Conservation (phyloP, 2,113 vertebrate genomes). For the Gyps fulvus region DNA sequence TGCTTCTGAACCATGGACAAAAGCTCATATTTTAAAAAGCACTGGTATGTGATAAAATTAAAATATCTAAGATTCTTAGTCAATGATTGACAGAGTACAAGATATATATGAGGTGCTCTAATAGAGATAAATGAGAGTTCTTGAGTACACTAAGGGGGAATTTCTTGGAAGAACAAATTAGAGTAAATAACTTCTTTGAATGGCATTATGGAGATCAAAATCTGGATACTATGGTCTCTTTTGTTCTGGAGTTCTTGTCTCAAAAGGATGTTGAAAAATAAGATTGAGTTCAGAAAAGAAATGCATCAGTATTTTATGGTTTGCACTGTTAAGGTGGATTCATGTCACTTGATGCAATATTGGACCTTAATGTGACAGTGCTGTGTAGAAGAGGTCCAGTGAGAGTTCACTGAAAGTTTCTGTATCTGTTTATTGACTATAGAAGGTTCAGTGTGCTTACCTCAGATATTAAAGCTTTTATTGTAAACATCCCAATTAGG, state of each 20-base stretch:
- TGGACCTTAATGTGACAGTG: not conserved
- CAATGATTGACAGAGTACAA: not conserved
- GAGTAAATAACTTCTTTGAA: not conserved
- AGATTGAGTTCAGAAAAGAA: not conserved
- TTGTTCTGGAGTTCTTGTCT: not conserved
- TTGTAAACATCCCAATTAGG: not conserved
- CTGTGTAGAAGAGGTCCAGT: not conserved
- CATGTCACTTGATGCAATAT: not conserved
- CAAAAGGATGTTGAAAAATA: not conserved
- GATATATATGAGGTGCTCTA: not conserved
- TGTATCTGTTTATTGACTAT: not conserved
- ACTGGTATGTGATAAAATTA: not conserved
- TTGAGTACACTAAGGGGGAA: not conserved
- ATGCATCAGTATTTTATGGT: not conserved
- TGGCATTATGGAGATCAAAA: not conserved
- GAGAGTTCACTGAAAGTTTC: not conserved
- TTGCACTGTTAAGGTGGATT: not conserved
- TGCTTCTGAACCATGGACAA: not conserved
- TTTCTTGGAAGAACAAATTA: not conserved
- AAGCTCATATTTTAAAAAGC: not conserved
- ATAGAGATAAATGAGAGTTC: not conserved
- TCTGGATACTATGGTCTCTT: not conserved
- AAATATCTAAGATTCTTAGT: not conserved
- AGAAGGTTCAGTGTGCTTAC: not conserved
- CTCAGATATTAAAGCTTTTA: not conserved